Evolutionary conservation across 1,140 invertebrate species (phyloP), one percentile per base, ranked within the genome.

Genomic region (Drosophila neocordata): DNA sequence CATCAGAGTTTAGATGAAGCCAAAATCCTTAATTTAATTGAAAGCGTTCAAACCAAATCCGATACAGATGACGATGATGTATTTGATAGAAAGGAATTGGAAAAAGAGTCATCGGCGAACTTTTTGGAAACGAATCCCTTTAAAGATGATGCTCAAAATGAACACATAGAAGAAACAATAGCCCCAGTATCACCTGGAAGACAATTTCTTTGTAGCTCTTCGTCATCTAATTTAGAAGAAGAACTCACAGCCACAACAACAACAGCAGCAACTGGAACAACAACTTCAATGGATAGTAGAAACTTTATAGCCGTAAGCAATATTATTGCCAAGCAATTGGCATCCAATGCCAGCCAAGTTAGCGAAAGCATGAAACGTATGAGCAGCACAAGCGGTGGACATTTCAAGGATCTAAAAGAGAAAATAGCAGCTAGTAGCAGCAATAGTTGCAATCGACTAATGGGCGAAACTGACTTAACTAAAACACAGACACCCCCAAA

Each of bases 1-100:
- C 94, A 94, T 81, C 94, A 94, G 91, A 95, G 94, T 69, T 80
- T 95, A 58, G 94, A 95, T 69, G 94, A 95, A 73, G 92, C 93
- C 0, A 92, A 92, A 62, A 91, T 92, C 80, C 35, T 90, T 37
- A 74, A 88, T 5, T 69, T 91, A 4, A 88, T 91, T 9, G 90
- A 91, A 15, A 70, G 76, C 6, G 65, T 9, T 48, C 41, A 48
- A 48, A 48, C 79, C 4, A 52, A 76, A 7, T 83, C 85, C 11
- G 81, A 80, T 27, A 79, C 71, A 1, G 82, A 75, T 12, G 71
- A 90, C 38, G 87, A 91, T 24, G 90, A 91, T 63, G 90, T 91
- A 3, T 90, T 90, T 13, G 81, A 83, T 72, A 61, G 73, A 1
- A 84, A 64, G 34, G 73, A 83, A 1, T 73, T 83, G 2, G 27